Evolutionary conservation across 1,140 invertebrate species (phyloP), one percentile per base, ranked within the genome.

Genomic region (Lepidostoma basale): DNA sequence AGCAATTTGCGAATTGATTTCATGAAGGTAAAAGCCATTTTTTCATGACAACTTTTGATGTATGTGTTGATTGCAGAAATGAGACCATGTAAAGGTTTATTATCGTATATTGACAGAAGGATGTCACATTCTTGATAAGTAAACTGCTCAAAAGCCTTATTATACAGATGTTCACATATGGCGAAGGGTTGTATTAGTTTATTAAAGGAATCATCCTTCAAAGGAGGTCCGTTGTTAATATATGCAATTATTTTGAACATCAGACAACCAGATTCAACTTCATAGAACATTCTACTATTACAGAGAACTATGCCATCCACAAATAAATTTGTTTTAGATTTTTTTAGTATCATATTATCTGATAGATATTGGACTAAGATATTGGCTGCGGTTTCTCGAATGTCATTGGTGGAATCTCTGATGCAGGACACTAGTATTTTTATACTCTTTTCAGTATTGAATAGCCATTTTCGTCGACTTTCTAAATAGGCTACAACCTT

Each of bases 21-120:
- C 77, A 64, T 65, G 70, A 75, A 82, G 80, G 45, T 79, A 76
- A 63, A 75, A 76, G 40, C 76, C 76, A 58, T 47, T 62, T 70
- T 76, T 70, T 54, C 78, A 26, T 64, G 10, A 9, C 45, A 60
- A 70, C 63, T 33, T 47, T 67, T 68, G 22, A 69, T 56, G 33
- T 52, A 70, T 44, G 30, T 42, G 45, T 68, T 59, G 10, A 72
- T 70, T 52, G 77, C 76, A 28, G 76, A 66, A 30, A 82, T 42
- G 47, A 83, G 63, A 26, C 71, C 68, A 12, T 68, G 16, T 26
- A 80, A 74, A 9, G 44, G 69, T 36, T 74, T 58, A 25, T 72
- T 52, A 33, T 73, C 44, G 45, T 67, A 65, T 20, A 73, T 67
- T 3, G 71, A 69, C 12, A 65, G 25, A 9, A 73, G 59, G 9